Percentiles rank a stretch among this genome's conserved stretches.
These are phyloP conservation scores for Proisotoma minuta DNA, from an alignment of 2,888 invertebrate species.

Conservation along the genomic window DNA sequence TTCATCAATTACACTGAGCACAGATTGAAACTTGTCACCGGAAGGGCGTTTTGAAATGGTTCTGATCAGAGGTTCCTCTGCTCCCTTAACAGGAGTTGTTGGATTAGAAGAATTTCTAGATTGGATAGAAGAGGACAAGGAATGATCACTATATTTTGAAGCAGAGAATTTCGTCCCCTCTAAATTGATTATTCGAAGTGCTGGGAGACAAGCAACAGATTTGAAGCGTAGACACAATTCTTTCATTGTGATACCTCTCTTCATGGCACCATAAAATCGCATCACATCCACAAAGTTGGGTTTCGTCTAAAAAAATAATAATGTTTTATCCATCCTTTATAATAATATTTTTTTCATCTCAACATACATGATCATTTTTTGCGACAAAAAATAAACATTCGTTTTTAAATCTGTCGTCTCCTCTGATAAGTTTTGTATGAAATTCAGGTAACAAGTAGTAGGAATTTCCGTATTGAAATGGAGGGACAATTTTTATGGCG, in stretches of 20 bases:
- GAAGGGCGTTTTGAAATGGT: conserved; percentile 23
- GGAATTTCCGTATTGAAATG: conserved; percentile 79
- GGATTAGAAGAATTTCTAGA: conserved; percentile 45
- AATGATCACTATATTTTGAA: conserved; percentile 44
- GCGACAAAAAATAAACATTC: conserved; percentile 69
- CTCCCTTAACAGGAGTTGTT: conserved; percentile 42
- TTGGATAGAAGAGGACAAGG: conserved; percentile 44
- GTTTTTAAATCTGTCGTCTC: conserved; percentile 63
- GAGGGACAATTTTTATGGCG: conserved; percentile 69
- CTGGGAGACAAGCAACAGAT: conserved; percentile 31
- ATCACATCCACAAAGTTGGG: conserved; percentile 68
- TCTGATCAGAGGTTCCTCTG: conserved; percentile 23
- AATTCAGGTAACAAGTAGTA: conserved; percentile 71
- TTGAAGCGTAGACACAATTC: conserved; percentile 65
- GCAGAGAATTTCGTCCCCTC: conserved; percentile 27
- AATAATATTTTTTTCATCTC: too few relatives aligned
- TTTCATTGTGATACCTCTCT: conserved; percentile 69
- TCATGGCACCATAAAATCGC: conserved; percentile 70
- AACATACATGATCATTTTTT: conserved; percentile 58
- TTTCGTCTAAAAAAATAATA: conserved; percentile 59
- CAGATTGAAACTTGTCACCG: conserved; percentile 40
- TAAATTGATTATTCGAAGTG: conserved; percentile 20
- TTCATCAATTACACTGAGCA: conserved; percentile 61
- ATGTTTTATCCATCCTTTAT: too few relatives aligned
- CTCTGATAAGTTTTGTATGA: conserved; percentile 56